Conservation (phyloP, 2,113 vertebrate species). For the Dasyprocta punctata region DNA sequence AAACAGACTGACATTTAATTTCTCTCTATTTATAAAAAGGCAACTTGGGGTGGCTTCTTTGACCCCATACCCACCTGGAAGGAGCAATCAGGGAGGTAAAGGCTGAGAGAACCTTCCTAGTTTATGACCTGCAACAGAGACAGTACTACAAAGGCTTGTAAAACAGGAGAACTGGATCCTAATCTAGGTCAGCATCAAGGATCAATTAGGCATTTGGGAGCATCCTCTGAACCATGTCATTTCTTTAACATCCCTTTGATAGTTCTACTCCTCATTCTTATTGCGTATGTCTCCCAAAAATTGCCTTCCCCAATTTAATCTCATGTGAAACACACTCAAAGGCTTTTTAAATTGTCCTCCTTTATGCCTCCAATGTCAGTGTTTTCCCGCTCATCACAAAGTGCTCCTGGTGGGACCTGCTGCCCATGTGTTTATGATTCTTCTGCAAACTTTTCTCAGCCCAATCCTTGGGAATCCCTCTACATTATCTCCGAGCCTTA, state of each 20-base stretch:
- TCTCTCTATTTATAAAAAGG: neutral
- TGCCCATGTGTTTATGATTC: neutral
- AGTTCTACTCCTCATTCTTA: neutral
- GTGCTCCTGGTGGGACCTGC: neutral
- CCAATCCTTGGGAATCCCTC: neutral
- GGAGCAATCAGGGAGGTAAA: neutral
- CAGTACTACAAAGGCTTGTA: neutral
- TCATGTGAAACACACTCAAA: neutral
- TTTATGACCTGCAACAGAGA: neutral
- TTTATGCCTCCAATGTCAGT: neutral
- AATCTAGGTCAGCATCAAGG: neutral
- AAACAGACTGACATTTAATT: neutral
- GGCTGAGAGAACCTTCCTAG: neutral
- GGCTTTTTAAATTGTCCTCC: neutral
- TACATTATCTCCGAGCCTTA: neutral
- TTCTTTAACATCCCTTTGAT: neutral
- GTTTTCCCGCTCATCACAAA: neutral
- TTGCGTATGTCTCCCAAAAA: neutral
- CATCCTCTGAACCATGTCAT: neutral
- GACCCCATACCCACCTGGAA: neutral
- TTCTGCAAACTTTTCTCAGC: neutral
- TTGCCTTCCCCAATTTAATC: neutral
- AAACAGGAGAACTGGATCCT: neutral
- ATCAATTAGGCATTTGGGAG: neutral
- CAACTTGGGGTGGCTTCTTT: neutral